A percentile compares a stretch with the other conserved stretches of the same genome.
phyloP scores from a whole-genome alignment of 2,797 vertebrate genomes.

The Lepilemur ruficaudatus region DNA sequence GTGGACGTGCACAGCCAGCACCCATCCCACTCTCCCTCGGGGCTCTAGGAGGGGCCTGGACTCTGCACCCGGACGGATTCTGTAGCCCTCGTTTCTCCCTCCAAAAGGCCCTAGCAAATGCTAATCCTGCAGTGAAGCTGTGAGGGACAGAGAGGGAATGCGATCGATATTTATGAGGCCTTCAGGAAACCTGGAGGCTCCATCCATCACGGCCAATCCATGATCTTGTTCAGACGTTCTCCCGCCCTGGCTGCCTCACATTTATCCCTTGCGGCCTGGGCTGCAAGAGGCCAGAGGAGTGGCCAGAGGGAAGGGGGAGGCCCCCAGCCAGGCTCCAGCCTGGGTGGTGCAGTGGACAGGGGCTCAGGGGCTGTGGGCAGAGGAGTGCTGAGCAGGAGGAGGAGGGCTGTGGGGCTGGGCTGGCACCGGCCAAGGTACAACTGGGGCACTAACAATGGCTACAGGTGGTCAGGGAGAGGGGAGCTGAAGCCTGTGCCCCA shows the following conservation, averaged over 20 bases:
- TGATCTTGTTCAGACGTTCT: not conserved
- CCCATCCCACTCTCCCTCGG: not conserved
- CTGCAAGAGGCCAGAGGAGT: fast-evolving
- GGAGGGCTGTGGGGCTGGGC: no score
- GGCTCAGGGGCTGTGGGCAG: not conserved
- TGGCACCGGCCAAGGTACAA: not conserved
- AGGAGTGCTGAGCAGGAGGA: not conserved
- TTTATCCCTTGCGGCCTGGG: not conserved
- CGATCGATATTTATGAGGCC: constrained; percentile 54
- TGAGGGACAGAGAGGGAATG: constrained; percentile 24
- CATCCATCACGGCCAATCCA: constrained; percentile 20
- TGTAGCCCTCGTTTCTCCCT: not conserved
- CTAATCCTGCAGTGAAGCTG: constrained; percentile 64
- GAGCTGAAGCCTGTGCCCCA: not conserved
- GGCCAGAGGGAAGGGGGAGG: not conserved
- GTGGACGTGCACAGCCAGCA: not conserved
- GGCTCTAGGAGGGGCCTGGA: not conserved
- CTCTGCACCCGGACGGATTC: not conserved
- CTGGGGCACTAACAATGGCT: not conserved
- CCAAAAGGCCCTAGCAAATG: constrained; percentile 56
- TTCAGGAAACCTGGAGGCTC: constrained; percentile 52
- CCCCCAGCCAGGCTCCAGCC: fast-evolving
- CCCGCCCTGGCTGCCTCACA: not conserved
- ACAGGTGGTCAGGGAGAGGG: not conserved
- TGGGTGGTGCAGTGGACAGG: not conserved